Base-by-base conservation (phyloP, 2,113 vertebrate genomes). In the Dasypus novemcinctus region DNA sequence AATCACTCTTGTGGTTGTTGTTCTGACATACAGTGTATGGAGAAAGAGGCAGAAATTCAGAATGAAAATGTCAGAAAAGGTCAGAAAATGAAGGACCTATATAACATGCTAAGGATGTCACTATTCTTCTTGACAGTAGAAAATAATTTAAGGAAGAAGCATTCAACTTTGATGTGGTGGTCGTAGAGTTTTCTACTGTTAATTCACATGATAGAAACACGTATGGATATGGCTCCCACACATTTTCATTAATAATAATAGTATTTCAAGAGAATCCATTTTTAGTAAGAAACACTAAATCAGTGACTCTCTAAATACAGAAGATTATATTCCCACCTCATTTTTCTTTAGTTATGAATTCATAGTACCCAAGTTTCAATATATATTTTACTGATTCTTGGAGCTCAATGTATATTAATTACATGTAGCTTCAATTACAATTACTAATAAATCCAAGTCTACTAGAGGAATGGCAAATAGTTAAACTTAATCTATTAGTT, bases 381-480 rank as follows among this genome's bases (percentile, higher is more conserved):
- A 86, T 74, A 52, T 29, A 93, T 93, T 76, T 91, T 52, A 89
- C 69, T 81, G 29, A 93, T 66, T 81, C 36, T 76, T 94, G 79
- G 90, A 93, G 33, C 59, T 84, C 38, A 20, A 81, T 78, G 36
- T 68, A 80, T 80, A 74, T 89, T 94, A 87, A 91, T 66, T 94
- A 87, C 36, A 89, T 82, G 88, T 86, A 78, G 6, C 31, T 86
- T 92, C 57, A 64, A 38, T 79, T 81, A 78, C 6, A 93, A 59
- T 93, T 91, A 88, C 59, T 91, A 94, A 95, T 76, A 93, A 88
- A 76, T 91, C 64, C 78, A 88, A 81, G 21, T 78, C 57, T n/a
- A 92, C 59, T 76, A 63, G 8, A 87, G 63, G 66, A 31, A 72
- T 41, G 25, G 63, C 31, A 68, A 87, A 95, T 4, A 61, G 12